These are phyloP conservation scores for Embidobia sp. DNA, from an alignment of 2,888 invertebrate species.

Conservation along the genomic window DNA sequence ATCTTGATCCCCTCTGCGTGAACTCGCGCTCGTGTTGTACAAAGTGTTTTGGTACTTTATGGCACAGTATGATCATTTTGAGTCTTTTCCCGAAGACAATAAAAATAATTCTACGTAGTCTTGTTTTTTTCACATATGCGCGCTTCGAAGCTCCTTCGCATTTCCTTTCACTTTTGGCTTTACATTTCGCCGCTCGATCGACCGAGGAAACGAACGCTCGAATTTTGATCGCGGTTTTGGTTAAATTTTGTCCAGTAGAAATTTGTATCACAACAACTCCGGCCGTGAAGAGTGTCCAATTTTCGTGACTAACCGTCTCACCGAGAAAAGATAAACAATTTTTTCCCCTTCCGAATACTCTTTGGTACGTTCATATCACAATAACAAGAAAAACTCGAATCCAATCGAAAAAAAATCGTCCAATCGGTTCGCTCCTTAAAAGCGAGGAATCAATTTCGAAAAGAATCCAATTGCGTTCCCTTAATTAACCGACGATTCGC, in stretches of 20 bases:
- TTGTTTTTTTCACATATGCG: constrained; percentile 72
- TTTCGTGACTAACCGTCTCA: too few species aligned
- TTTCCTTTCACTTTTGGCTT: constrained; percentile 56
- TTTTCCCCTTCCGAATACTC: constrained; percentile 75
- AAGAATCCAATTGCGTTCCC: constrained; percentile 72
- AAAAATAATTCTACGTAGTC: constrained; percentile 82
- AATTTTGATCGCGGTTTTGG: too few species aligned
- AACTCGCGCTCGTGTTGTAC: constrained; percentile 28
- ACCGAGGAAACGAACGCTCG: constrained; percentile 25
- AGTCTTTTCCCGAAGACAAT: constrained; percentile 81
- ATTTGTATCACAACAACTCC: constrained; percentile 26
- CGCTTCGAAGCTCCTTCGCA: constrained; percentile 66
- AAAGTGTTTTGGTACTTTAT: constrained; percentile 70
- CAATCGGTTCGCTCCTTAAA: constrained; percentile 79
- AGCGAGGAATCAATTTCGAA: constrained; percentile 70
- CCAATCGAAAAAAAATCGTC: constrained; percentile 78
- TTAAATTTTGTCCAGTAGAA: constrained; percentile 24
- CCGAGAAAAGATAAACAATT: constrained; percentile 72
- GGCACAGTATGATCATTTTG: constrained; percentile 81
- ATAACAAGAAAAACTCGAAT: constrained; percentile 77
- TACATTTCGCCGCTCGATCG: constrained; percentile 20
- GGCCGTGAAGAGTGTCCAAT: constrained; percentile 2
- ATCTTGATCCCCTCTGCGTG: too few species aligned
- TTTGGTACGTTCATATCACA: constrained; percentile 82
- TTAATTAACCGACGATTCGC: constrained; percentile 75